Evolutionary conservation across 2,113 vertebrate genomes (phyloP).

Genomic region (Chaenogobius annularis): DNA sequence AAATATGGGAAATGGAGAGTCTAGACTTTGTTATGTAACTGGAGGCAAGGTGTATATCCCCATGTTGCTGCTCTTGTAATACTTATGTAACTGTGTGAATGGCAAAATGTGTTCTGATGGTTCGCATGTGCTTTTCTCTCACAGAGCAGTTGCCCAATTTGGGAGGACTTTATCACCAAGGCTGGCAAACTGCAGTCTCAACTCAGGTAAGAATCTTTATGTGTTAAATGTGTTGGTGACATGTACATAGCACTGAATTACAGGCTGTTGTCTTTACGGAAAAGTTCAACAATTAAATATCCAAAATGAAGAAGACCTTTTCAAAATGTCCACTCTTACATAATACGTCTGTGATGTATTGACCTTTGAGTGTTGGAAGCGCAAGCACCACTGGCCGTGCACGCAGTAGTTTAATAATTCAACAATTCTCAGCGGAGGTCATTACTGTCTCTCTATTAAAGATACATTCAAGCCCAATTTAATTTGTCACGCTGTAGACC

Average conservation of each 20-base stretch:
- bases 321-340: background rate
- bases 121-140: slow-evolving; percentile 25
- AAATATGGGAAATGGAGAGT: slow-evolving; percentile 4
- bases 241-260: background rate
- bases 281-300: background rate
- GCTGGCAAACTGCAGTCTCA: slow-evolving; percentile 83
- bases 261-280: background rate
- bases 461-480: slow-evolving; percentile 35
- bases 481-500: slow-evolving; percentile 35
- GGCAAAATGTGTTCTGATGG: slow-evolving; percentile 32
- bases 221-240: background rate
- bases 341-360: background rate
- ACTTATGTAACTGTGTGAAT: slow-evolving; percentile 43
- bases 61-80: background rate
- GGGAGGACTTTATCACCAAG: slow-evolving; percentile 85
- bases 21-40: slow-evolving; percentile 4
- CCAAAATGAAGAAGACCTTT: background rate
- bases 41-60: slow-evolving; percentile 27
- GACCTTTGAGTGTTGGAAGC: slow-evolving; percentile 5
- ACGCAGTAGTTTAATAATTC: slow-evolving; percentile 31
- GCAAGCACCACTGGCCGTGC: slow-evolving; percentile 23
- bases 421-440: slow-evolving; percentile 23
- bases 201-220: slow-evolving; percentile 72
- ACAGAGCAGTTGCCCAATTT: slow-evolving; percentile 83
- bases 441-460: slow-evolving; percentile 7